Evolutionary conservation across 2,797 vertebrate genomes (phyloP).

Genomic region (Chaenodraco wilsoni): DNA sequence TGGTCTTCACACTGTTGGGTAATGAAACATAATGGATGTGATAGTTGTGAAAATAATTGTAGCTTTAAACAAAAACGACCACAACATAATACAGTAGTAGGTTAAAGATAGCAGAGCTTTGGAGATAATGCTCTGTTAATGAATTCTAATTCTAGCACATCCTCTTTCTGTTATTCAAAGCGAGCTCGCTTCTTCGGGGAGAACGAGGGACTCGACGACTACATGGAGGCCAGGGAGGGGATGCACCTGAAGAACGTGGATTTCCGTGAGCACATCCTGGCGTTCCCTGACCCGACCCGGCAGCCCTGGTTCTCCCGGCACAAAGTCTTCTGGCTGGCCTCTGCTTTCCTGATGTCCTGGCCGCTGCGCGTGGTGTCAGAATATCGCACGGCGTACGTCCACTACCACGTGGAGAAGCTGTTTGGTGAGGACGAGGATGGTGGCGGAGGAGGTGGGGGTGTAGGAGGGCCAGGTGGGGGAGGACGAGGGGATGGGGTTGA

Average conservation of each 20-base stretch:
- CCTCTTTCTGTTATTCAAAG: conserved; percentile 62
- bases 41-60: not conserved
- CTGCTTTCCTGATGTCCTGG: conserved; percentile 88
- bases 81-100: not conserved
- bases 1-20: not conserved
- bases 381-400: conserved; percentile 89
- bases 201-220: conserved; percentile 93
- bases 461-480: conserved; percentile 62
- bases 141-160: not conserved
- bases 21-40: not conserved
- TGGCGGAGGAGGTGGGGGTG: conserved; percentile 58
- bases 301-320: conserved; percentile 90
- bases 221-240: conserved; percentile 93
- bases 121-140: not conserved
- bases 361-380: conserved; percentile 89
- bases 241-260: conserved; percentile 94
- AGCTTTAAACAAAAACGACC: not conserved
- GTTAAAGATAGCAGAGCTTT: not conserved
- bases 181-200: conserved; percentile 91
- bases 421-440: conserved; percentile 87
- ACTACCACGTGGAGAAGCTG: conserved; percentile 95
- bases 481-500: conserved; percentile 65
- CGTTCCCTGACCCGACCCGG: conserved; percentile 87
- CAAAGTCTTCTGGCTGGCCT: conserved; percentile 90
- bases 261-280: conserved; percentile 91